Evolutionary conservation across 1,140 invertebrate genomes (phyloP).

Genomic region (Zaprionus kolodkinae): DNA sequence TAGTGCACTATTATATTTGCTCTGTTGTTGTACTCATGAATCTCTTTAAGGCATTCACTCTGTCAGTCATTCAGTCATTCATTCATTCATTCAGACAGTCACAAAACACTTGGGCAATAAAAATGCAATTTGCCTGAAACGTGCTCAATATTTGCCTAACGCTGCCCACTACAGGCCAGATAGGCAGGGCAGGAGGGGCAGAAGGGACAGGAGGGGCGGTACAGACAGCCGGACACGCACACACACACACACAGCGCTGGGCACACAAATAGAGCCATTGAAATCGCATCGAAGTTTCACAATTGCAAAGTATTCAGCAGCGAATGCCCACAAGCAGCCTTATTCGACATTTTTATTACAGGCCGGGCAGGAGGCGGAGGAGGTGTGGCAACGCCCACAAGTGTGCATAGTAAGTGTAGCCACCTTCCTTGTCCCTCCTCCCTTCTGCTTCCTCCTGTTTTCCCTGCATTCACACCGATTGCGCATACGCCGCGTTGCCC

Average conservation of each 20-base stretch:
- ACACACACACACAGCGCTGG: slow-evolving; percentile 2
- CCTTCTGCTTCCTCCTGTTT: too few species aligned
- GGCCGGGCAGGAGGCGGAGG: background rate
- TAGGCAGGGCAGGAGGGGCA: background rate
- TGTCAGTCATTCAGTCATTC: background rate
- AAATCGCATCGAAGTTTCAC: slow-evolving; percentile 51
- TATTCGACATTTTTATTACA: slow-evolving; percentile 73
- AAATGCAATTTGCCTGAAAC: slow-evolving; percentile 77
- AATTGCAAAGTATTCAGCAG: slow-evolving; percentile 61
- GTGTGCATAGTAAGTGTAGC: slow-evolving; percentile 10
- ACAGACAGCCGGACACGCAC: background rate
- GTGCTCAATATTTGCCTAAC: slow-evolving; percentile 76
- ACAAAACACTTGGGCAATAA: slow-evolving; percentile 54
- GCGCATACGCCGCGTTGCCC: slow-evolving; percentile 71
- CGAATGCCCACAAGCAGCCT: slow-evolving; percentile 67
- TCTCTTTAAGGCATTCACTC: slow-evolving; percentile 21
- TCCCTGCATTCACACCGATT: slow-evolving; percentile 52
- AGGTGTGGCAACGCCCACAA: slow-evolving; percentile 41
- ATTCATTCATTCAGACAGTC: background rate
- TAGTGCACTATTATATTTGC: background rate
- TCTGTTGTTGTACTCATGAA: background rate
- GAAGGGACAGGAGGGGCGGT: too few species aligned
- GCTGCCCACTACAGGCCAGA: slow-evolving; percentile 34
- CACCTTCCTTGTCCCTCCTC: background rate
- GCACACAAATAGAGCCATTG: slow-evolving; percentile 45